Percentiles rank a stretch among this genome's conserved stretches.
Evolutionary conservation across 2,113 vertebrate genomes (phyloP).

Genomic region (Elgaria multicarinata): DNA sequence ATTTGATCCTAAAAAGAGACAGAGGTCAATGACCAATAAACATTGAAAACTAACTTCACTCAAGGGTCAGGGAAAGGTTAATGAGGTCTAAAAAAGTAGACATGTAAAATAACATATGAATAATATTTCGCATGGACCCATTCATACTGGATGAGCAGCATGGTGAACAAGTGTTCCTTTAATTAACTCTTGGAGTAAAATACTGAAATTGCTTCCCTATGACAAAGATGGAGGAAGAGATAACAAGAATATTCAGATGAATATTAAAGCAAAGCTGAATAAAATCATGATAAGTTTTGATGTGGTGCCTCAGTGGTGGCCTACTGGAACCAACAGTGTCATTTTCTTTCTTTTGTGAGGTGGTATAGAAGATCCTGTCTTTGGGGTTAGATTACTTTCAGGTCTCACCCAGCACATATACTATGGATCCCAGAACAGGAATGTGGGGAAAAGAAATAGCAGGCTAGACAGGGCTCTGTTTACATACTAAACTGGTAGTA

Average conservation of each 20-base stretch:
- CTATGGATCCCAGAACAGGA: neutral
- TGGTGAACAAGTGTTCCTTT: neutral
- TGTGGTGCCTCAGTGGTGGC: neutral
- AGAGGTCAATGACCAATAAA: constrained; percentile 18
- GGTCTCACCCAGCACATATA: neutral
- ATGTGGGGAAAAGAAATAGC: neutral
- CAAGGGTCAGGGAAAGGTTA: neutral
- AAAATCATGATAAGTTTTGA: neutral
- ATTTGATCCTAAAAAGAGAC: constrained; percentile 75
- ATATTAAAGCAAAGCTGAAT: neutral
- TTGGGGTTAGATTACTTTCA: neutral
- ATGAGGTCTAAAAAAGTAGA: neutral
- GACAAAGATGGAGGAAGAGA: neutral
- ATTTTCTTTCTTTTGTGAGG: neutral
- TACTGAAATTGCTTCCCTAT: neutral
- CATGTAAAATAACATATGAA: neutral
- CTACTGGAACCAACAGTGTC: neutral
- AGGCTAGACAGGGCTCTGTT: neutral
- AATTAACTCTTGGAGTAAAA: neutral
- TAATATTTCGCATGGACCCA: neutral
- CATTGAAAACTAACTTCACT: neutral
- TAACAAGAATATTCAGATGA: neutral
- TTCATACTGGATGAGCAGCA: neutral
- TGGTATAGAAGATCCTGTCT: neutral
- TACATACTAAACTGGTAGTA: too few relatives aligned